Evolutionary conservation across 2,113 vertebrate species (phyloP).

Genomic region (Cyphomyrus plagiostoma): DNA sequence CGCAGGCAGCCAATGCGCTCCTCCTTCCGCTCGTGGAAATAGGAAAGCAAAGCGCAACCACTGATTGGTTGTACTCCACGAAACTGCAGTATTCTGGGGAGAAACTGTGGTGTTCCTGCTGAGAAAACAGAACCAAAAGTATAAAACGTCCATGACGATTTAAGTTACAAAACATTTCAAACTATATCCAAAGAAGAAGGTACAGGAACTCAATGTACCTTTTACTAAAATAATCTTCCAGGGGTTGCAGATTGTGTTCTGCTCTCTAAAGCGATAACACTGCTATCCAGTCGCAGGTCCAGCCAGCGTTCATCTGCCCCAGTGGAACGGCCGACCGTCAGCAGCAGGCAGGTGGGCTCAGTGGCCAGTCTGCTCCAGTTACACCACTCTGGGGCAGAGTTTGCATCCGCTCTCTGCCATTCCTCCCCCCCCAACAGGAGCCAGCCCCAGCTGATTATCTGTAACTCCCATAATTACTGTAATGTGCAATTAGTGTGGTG

Average conservation of each 20-base stretch:
- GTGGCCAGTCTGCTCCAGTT: constrained; percentile 20
- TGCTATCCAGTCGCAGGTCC: background rate
- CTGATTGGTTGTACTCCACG: background rate
- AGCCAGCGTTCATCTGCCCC: constrained; percentile 16
- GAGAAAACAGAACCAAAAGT: background rate
- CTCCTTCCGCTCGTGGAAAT: background rate
- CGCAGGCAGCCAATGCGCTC: background rate
- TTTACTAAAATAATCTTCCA: background rate
- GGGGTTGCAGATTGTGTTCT: background rate
- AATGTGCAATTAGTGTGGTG: background rate
- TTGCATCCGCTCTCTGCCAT: no score
- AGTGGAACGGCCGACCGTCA: constrained; percentile 7
- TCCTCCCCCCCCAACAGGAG: background rate
- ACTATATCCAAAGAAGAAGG: background rate
- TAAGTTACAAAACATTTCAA: background rate
- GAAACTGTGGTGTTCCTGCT: background rate
- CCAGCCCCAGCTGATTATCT: background rate
- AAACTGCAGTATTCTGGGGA: background rate
- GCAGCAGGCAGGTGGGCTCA: constrained; percentile 23
- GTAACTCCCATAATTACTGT: background rate
- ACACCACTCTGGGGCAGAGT: background rate
- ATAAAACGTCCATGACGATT: background rate
- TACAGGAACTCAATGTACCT: background rate
- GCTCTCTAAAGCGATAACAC: background rate
- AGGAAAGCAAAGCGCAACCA: background rate